These are phyloP conservation scores for Hippopotamus amphibius DNA, from an alignment of 2,113 vertebrate genomes.

Conservation along the genomic window DNA sequence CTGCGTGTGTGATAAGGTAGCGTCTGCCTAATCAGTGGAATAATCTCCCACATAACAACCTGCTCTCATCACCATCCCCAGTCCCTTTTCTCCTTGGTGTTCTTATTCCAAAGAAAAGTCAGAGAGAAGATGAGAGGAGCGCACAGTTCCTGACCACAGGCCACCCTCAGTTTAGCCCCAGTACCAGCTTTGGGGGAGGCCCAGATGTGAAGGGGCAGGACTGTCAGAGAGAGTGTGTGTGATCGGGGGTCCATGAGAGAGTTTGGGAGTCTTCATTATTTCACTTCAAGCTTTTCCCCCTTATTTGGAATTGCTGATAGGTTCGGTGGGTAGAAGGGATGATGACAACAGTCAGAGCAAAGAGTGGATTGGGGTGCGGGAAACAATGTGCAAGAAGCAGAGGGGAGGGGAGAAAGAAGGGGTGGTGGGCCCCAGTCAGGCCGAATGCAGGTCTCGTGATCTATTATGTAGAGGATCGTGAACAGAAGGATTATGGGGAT, in stretches of 20 bases:
- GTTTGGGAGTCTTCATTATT: background rate
- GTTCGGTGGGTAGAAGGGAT: background rate
- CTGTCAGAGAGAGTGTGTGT: background rate
- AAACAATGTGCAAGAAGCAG: background rate
- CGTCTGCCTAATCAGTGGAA: background rate
- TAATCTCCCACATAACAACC: background rate
- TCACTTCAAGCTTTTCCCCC: background rate
- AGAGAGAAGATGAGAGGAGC: background rate
- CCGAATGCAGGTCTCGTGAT: rapidly evolving
- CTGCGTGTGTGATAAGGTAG: background rate
- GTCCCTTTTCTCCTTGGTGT: background rate
- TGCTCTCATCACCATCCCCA: background rate
- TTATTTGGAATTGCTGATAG: background rate
- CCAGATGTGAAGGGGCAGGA: background rate
- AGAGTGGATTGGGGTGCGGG: too few species aligned
- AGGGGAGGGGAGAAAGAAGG: background rate
- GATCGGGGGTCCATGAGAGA: background rate
- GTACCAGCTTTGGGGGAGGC: background rate
- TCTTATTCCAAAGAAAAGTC: background rate
- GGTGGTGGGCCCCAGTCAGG: background rate
- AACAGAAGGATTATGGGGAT: background rate
- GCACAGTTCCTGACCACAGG: background rate
- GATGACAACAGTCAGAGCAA: background rate
- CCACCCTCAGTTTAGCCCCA: background rate
- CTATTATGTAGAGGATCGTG: background rate